Percentiles rank a stretch among this genome's conserved stretches.
Evolutionary conservation across 2,888 invertebrate species (phyloP).

Genomic region (Cheilosia urbana): DNA sequence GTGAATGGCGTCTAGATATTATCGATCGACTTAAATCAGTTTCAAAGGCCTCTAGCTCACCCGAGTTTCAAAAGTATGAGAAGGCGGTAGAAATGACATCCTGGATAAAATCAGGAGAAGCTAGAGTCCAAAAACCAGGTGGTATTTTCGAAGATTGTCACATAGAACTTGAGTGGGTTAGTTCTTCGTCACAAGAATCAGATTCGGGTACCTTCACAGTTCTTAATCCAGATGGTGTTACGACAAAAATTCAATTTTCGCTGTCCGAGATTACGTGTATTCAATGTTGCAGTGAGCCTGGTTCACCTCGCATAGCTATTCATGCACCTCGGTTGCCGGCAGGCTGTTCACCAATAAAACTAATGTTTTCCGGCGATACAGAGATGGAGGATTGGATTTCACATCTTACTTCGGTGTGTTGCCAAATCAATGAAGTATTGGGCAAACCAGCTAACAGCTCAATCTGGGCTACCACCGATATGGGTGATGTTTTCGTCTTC

Average conservation of each 20-base stretch:
- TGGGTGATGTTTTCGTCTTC: constrained; percentile 93
- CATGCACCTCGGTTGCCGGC: constrained; percentile 87
- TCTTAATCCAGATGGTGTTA: constrained; percentile 90
- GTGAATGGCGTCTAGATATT: constrained; percentile 91
- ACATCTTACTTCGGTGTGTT: constrained; percentile 90
- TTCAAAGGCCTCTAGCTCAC: constrained; percentile 83
- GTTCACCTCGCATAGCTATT: constrained; percentile 90
- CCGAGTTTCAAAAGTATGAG: constrained; percentile 87
- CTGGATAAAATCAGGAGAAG: constrained; percentile 93
- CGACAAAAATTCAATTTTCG: constrained; percentile 89
- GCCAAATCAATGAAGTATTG: constrained; percentile 89
- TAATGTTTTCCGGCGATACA: constrained; percentile 92
- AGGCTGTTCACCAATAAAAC: constrained; percentile 86
- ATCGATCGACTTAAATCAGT: constrained; percentile 88
- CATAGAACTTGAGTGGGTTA: constrained; percentile 93
- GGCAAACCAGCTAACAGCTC: constrained; percentile 89
- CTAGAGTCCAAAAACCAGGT: constrained; percentile 86
- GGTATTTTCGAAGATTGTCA: constrained; percentile 89
- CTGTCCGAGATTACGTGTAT: constrained; percentile 91
- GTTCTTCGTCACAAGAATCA: constrained; percentile 85
- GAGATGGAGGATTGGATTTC: constrained; percentile 96
- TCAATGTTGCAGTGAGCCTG: constrained; percentile 91
- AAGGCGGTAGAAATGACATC: constrained; percentile 93
- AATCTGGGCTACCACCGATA: constrained; percentile 90
- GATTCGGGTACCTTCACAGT: constrained; percentile 90